phyloP scores from a whole-genome alignment of 2,113 vertebrate species.

The Cacatua alba region DNA sequence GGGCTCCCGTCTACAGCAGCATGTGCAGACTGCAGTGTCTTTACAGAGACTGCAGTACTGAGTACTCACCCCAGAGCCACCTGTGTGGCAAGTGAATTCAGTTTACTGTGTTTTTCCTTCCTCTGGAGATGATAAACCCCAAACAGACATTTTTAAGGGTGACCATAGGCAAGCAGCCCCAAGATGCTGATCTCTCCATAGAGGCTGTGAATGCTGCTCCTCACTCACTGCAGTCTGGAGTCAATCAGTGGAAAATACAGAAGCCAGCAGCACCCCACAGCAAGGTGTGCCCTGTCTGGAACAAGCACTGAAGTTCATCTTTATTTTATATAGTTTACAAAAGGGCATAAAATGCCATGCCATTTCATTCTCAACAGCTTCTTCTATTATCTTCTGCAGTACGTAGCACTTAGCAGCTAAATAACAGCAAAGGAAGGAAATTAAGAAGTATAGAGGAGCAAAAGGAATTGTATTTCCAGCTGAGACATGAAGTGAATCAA shows the following conservation, averaged over 20 bases:
- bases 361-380: conserved; percentile 31
- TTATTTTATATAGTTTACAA: conserved; percentile 25
- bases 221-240: neutral
- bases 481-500: neutral
- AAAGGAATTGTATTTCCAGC: conserved; percentile 11
- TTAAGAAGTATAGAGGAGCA: neutral
- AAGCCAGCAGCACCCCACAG: neutral
- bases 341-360: conserved; percentile 41
- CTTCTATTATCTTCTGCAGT: conserved; percentile 14
- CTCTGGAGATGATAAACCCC: neutral
- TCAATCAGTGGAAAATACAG: neutral
- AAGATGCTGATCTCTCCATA: fast-evolving
- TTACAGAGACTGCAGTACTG: neutral
- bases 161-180: neutral
- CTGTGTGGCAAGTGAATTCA: neutral
- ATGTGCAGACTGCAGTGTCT: neutral
- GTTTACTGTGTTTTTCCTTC: neutral
- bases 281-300: neutral
- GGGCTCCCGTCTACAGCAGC: neutral
- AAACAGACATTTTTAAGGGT: neutral
- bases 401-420: neutral
- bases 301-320: neutral
- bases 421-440: conserved; percentile 52
- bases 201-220: neutral
- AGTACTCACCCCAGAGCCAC: neutral